A percentile compares a stretch with the other conserved stretches of the same genome.
Evolutionary conservation across 2,113 vertebrate species (phyloP).

Genomic region (Tragelaphus buxtoni): DNA sequence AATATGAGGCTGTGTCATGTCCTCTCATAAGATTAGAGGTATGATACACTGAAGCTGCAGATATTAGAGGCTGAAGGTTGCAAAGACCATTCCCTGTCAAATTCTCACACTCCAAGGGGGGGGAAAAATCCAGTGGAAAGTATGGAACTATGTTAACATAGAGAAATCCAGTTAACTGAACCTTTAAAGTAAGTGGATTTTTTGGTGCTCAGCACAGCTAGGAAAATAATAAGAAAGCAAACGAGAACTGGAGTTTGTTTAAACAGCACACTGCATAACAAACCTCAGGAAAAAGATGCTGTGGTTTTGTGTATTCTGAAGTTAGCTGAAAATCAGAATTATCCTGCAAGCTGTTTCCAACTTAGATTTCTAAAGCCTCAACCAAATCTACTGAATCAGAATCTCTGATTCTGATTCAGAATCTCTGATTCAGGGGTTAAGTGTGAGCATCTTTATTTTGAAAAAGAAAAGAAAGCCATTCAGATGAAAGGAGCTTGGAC

Average conservation of each 20-base stretch:
- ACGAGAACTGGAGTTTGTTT: neutral
- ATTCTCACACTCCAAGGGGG: neutral
- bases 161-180: neutral
- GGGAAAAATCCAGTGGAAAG: neutral
- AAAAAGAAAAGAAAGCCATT: neutral
- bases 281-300: neutral
- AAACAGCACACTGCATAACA: neutral
- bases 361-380: neutral
- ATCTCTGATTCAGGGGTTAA: neutral
- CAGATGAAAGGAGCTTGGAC: neutral
- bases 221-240: constrained; percentile 3
- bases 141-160: neutral
- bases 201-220: neutral
- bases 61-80: neutral
- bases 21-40: neutral
- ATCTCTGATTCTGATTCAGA: neutral
- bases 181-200: neutral
- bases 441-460: neutral
- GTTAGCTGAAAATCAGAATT: neutral
- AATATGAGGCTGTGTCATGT: neutral
- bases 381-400: neutral
- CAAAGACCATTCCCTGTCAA: neutral
- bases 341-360: neutral
- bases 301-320: neutral
- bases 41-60: neutral